phyloP scores from a whole-genome alignment of 2,797 vertebrate genomes.

The Tangara arthus region DNA sequence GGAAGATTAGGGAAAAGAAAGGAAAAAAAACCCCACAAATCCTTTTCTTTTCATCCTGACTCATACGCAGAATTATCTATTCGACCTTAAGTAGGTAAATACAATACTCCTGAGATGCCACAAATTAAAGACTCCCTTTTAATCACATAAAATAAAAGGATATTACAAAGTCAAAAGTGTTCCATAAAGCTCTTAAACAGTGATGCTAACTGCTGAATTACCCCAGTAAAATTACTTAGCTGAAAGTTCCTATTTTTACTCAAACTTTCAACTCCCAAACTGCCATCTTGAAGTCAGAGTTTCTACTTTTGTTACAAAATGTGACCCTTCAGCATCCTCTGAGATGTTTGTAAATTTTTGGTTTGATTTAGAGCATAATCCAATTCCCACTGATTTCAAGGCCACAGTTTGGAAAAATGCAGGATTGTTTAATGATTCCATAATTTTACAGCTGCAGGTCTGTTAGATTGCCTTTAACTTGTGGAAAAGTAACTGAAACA shows the following conservation, averaged over 20 bases:
- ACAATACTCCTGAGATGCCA: neutral
- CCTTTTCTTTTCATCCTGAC: neutral
- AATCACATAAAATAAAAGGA: neutral
- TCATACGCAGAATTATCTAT: slow-evolving; percentile 12
- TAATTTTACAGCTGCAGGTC: neutral
- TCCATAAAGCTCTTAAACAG: neutral
- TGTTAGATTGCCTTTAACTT: neutral
- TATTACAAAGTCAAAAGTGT: neutral
- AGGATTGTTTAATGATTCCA: neutral
- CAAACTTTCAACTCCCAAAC: neutral
- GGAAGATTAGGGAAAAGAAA: slow-evolving; percentile 51
- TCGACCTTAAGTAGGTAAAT: slow-evolving; percentile 41
- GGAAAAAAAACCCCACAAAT: neutral
- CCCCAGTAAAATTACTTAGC: neutral
- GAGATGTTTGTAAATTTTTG: neutral
- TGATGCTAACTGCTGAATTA: neutral
- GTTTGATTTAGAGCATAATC: neutral
- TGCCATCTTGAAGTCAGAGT: neutral
- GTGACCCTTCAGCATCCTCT: neutral
- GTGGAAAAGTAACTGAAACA: neutral
- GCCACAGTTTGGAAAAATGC: neutral
- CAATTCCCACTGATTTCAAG: neutral
- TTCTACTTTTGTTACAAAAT: neutral
- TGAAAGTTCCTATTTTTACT: neutral
- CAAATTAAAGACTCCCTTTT: slow-evolving; percentile 14